Base-by-base conservation (phyloP, 2,797 vertebrate genomes). In the Neosilurus hyrtlii region DNA sequence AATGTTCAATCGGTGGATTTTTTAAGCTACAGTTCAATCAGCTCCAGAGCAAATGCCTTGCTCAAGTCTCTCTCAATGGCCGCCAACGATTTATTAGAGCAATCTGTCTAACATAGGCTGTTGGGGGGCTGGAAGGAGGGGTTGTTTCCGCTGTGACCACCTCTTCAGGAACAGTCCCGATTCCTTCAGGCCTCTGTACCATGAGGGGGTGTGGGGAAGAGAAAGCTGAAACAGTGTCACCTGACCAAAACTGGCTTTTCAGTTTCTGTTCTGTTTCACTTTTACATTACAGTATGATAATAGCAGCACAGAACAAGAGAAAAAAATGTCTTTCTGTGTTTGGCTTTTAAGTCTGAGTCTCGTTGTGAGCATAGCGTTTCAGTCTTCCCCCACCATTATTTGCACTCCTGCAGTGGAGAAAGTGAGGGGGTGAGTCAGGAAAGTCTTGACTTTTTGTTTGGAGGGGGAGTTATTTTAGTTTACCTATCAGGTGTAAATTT, bases 401-500 rank as follows among this genome's bases (percentile, higher is more conserved):
- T 97, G 96, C 96, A 97, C 96, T 97, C 96, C 97, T 96, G 96
- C 94, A 97, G 97, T 97, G 96, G 95, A 94, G 93, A 92, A 93
- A 92, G 92, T 93, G 93, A 85, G 93, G 94, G 92, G 93, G 92
- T 93, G 90, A 96, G 96, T 95, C 95, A 95, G 97, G 97, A 96
- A 95, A 96, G 96, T 99, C 97, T 98, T 99, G 97, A 96, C 96
- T 97, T 95, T 93, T 91, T 90, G 89, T 91, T 90, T 91, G 92
- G 89, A 87, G 88, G 91, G 90, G 91, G 89, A 88, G 92, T 94
- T 94, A 94, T 94, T 94, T 97, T 97, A 96, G 96, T 96, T 97
- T 99, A 99, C 97, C 98, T 99, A 99, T 99, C 97, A 98, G 98
- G 98, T 96, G 97, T 99, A 99, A 99, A 99, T 96, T 99, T 99